phyloP scores from a whole-genome alignment of 2,113 vertebrate species.

The Stercorarius parasiticus region DNA sequence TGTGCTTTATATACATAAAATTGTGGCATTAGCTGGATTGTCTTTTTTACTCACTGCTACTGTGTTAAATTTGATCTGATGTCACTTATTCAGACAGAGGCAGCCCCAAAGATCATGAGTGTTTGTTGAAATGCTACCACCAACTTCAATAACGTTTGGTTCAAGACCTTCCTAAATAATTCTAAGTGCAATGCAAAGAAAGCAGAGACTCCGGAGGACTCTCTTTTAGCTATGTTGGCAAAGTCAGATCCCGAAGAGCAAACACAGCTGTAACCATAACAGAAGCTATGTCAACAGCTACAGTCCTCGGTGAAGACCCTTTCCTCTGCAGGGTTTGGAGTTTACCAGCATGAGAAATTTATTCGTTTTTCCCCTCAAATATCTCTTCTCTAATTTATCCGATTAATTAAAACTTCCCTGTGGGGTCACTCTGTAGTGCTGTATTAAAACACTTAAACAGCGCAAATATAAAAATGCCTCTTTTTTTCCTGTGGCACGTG shows the following conservation, averaged over 20 bases:
- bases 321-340: neutral
- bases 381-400: neutral
- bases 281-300: neutral
- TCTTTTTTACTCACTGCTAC: neutral
- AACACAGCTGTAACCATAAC: neutral
- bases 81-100: neutral
- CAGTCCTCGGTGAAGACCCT: neutral
- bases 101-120: neutral
- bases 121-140: neutral
- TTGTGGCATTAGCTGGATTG: neutral
- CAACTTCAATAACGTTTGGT: neutral
- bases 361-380: neutral
- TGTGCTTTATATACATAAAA: neutral
- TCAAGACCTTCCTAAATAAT: neutral
- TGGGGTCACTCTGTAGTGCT: neutral
- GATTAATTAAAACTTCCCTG: neutral
- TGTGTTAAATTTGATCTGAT: neutral
- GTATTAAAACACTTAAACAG: neutral
- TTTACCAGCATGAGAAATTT: neutral
- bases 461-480: neutral
- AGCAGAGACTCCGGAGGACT: neutral
- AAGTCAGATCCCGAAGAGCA: neutral
- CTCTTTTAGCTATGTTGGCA: neutral
- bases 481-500: neutral
- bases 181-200: neutral